Conservation (phyloP, 2,888 invertebrate genomes). For the Unio delphinus region DNA sequence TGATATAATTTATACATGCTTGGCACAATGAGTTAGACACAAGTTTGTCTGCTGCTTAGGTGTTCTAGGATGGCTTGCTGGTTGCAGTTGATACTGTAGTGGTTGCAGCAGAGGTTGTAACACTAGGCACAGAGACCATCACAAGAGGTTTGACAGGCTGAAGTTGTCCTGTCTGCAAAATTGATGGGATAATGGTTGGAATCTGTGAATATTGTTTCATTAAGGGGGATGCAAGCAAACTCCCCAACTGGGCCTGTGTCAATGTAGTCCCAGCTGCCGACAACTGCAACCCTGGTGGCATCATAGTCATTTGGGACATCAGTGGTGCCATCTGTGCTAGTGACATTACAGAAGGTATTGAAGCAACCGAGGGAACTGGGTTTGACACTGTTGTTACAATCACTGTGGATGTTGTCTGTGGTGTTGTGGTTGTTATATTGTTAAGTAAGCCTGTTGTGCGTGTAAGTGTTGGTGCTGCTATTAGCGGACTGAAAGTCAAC, state of each 20-base stretch:
- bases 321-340: slow-evolving; percentile 38
- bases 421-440: background rate
- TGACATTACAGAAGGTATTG: too few species aligned
- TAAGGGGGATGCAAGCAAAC: slow-evolving; percentile 37
- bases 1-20: too few species aligned
- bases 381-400: slow-evolving; percentile 11
- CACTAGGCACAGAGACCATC: slow-evolving; percentile 37
- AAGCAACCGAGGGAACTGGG: slow-evolving; percentile 9
- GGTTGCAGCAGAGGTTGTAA: slow-evolving; percentile 12
- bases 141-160: slow-evolving; percentile 41
- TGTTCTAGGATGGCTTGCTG: slow-evolving; percentile 11
- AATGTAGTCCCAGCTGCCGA: slow-evolving; percentile 23
- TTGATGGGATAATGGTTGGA: slow-evolving; percentile 40
- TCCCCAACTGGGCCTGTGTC: slow-evolving; percentile 37
- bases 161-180: slow-evolving; percentile 35
- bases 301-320: slow-evolving; percentile 51
- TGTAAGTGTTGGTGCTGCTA: slow-evolving; percentile 4
- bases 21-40: too few species aligned
- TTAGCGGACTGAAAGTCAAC: slow-evolving; percentile 1
- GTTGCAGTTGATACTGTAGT: slow-evolving; percentile 4
- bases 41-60: too few species aligned
- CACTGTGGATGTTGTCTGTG: slow-evolving; percentile 6
- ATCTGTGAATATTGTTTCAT: slow-evolving; percentile 49
- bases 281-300: slow-evolving; percentile 47
- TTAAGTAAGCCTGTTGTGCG: background rate